These are phyloP conservation scores for Eristalis tenax DNA, from an alignment of 2,888 invertebrate genomes.

Conservation along the genomic window DNA sequence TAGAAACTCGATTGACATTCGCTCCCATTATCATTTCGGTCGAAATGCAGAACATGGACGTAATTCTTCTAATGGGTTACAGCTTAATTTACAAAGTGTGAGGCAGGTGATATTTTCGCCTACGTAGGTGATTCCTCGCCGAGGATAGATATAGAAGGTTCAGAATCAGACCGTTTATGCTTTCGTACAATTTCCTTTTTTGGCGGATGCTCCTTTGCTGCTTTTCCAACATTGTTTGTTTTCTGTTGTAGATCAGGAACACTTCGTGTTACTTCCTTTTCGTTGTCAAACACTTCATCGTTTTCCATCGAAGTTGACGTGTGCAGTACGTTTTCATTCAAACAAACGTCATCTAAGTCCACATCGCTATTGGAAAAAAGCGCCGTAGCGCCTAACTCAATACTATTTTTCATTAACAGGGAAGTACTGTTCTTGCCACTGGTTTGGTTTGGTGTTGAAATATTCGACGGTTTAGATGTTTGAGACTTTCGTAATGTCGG, in stretches of 20 bases:
- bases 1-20: too few species aligned
- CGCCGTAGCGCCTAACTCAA: slow-evolving; percentile 87
- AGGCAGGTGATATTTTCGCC: background rate
- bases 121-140: slow-evolving; percentile 75
- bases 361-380: slow-evolving; percentile 94
- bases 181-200: slow-evolving; percentile 76
- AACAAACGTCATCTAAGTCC: slow-evolving; percentile 89
- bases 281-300: slow-evolving; percentile 77
- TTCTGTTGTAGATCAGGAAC: slow-evolving; percentile 79
- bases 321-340: slow-evolving; percentile 87
- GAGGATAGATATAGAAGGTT: slow-evolving; percentile 79
- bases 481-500: slow-evolving; percentile 42
- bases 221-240: slow-evolving; percentile 50
- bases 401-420: slow-evolving; percentile 77
- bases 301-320: slow-evolving; percentile 78
- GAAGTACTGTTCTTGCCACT: slow-evolving; percentile 46
- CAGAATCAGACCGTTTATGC: slow-evolving; percentile 81
- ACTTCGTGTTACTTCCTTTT: slow-evolving; percentile 79
- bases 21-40: too few species aligned
- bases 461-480: slow-evolving; percentile 74
- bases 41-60: too few species aligned
- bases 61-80: too few species aligned
- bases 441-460: slow-evolving; percentile 76
- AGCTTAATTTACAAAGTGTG: too few species aligned
- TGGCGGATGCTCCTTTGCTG: slow-evolving; percentile 69